Conservation (phyloP, 2,113 vertebrate species). For the Ivindomyrus marchei region DNA sequence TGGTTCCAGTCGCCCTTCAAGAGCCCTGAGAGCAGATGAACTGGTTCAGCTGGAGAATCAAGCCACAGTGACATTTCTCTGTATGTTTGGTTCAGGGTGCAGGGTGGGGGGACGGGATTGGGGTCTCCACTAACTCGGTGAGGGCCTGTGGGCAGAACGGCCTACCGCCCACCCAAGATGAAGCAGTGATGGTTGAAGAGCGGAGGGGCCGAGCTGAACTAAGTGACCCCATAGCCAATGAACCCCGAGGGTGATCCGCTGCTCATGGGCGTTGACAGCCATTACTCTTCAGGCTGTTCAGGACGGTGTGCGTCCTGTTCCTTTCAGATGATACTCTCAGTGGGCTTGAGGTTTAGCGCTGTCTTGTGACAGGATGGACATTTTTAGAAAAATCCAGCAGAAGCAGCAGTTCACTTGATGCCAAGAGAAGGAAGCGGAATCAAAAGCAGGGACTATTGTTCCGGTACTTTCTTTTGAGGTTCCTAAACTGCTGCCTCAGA, state of each 20-base stretch:
- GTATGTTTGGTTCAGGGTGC: background rate
- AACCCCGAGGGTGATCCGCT: background rate
- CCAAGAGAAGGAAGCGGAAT: background rate
- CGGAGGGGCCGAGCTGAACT: background rate
- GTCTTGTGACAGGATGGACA: background rate
- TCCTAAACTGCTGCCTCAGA: background rate
- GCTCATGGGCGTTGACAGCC: background rate
- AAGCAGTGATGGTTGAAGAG: background rate
- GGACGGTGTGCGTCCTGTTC: background rate
- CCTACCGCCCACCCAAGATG: background rate
- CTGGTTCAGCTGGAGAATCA: background rate
- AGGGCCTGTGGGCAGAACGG: background rate
- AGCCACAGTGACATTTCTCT: background rate
- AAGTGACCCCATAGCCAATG: background rate
- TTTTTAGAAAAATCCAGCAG: background rate
- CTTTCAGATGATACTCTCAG: background rate
- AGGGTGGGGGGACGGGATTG: background rate
- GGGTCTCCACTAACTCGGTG: background rate
- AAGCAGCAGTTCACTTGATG: background rate
- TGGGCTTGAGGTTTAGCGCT: background rate
- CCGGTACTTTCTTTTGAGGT: background rate
- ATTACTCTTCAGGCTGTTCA: background rate
- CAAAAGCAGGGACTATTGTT: background rate
- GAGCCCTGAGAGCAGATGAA: background rate
- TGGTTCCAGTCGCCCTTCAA: background rate